Evolutionary conservation across 2,113 vertebrate species (phyloP).

Genomic region (Kryptolebias marmoratus): DNA sequence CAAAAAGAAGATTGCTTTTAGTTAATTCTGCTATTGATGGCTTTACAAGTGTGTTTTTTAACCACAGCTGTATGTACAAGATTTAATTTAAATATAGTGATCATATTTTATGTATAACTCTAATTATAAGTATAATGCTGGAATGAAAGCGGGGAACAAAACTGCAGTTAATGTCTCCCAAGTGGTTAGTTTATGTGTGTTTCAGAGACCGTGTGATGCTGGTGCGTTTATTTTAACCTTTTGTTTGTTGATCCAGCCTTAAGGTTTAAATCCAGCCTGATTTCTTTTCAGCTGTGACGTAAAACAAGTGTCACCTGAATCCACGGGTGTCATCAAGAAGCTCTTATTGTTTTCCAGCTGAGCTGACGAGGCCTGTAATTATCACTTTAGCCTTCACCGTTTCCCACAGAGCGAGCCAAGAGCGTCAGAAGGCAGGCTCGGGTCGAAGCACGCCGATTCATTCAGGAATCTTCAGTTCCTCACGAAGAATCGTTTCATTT

Average conservation of each 20-base stretch:
- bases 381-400: slow-evolving; percentile 31
- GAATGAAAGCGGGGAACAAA: not conserved
- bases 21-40: too few species aligned
- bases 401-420: slow-evolving; percentile 11
- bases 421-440: slow-evolving; percentile 18
- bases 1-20: too few species aligned
- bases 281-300: not conserved
- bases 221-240: not conserved
- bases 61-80: too few species aligned
- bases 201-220: not conserved
- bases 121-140: not conserved
- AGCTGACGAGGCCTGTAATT: slow-evolving; percentile 25
- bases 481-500: not conserved
- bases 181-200: not conserved
- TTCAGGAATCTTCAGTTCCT: too few species aligned
- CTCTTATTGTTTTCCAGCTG: slow-evolving; percentile 8
- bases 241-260: not conserved
- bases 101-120: not conserved
- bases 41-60: too few species aligned
- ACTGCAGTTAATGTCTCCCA: too few species aligned
- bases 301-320: slow-evolving; percentile 15
- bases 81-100: not conserved
- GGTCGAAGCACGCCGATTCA: not conserved
- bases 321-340: slow-evolving; percentile 12
- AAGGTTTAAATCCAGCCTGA: not conserved